Evolutionary conservation across 2,797 vertebrate genomes (phyloP).

Genomic region (Siniperca scherzeri): DNA sequence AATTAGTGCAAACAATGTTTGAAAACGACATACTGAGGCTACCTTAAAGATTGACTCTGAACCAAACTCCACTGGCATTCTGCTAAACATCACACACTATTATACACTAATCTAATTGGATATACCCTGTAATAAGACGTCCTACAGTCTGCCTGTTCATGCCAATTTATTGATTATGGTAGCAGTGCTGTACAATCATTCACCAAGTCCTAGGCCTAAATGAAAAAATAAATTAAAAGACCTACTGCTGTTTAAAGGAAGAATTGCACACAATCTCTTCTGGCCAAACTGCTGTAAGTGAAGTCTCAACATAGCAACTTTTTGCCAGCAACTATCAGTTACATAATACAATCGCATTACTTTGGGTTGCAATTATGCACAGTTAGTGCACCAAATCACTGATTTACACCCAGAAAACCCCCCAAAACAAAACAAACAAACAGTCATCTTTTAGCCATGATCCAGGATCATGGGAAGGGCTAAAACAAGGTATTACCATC

Average conservation of each 20-base stretch:
- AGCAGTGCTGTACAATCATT: not conserved
- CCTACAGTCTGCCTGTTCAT: no score
- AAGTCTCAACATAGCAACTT: not conserved
- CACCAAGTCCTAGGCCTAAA: no score
- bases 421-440: no score
- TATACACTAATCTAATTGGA: not conserved
- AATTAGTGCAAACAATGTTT: constrained; percentile 16
- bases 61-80: not conserved
- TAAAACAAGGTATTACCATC: not conserved
- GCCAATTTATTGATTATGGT: not conserved
- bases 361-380: not conserved
- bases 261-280: not conserved
- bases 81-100: not conserved
- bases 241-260: not conserved
- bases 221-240: not conserved
- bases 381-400: not conserved
- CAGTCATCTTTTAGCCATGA: not conserved
- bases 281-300: not conserved
- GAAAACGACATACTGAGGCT: not conserved
- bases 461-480: not conserved
- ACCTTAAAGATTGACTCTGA: not conserved
- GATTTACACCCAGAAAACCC: not conserved
- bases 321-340: not conserved
- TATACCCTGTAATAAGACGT: no score
- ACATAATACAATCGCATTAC: not conserved